Conservation (phyloP, 2,797 vertebrate genomes). For the Cottoperca gobio region DNA sequence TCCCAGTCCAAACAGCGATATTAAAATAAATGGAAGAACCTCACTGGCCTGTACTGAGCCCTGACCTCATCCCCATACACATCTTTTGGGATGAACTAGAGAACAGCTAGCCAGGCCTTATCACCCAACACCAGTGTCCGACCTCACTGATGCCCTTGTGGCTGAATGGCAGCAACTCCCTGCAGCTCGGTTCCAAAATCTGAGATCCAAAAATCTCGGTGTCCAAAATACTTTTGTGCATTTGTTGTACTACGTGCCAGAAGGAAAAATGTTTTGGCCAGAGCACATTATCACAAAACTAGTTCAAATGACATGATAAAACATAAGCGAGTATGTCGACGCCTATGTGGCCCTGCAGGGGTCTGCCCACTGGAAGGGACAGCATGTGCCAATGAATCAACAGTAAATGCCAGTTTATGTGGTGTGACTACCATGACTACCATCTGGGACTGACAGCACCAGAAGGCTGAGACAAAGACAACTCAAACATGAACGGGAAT, state of each 20-base stretch:
- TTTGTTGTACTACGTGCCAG: neutral
- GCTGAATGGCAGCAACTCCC: constrained; percentile 16
- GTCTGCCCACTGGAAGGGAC: constrained; percentile 60
- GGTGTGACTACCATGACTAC: constrained; percentile 70
- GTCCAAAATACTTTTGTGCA: neutral
- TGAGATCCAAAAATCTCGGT: too few species aligned
- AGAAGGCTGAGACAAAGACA: constrained; percentile 69
- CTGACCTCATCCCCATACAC: too few species aligned
- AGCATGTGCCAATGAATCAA: constrained; percentile 69
- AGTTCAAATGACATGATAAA: neutral
- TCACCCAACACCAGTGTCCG: constrained; percentile 27
- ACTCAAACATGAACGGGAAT: constrained; percentile 63
- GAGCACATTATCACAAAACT: neutral
- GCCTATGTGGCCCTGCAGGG: constrained; percentile 41
- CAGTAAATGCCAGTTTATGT: constrained; percentile 74
- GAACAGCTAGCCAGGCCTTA: too few species aligned
- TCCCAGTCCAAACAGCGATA: too few species aligned
- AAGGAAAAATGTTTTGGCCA: neutral
- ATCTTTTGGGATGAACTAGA: constrained; percentile 35
- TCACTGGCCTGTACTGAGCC: too few species aligned
- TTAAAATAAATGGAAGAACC: too few species aligned
- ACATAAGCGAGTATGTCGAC: constrained; percentile 7
- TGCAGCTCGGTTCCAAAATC: neutral
- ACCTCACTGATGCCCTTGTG: constrained; percentile 18
- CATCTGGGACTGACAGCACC: constrained; percentile 79